A percentile compares a stretch with the other conserved stretches of the same genome.
Evolutionary conservation across 2,797 vertebrate species (phyloP).

Genomic region (Lophotriccus pileatus): DNA sequence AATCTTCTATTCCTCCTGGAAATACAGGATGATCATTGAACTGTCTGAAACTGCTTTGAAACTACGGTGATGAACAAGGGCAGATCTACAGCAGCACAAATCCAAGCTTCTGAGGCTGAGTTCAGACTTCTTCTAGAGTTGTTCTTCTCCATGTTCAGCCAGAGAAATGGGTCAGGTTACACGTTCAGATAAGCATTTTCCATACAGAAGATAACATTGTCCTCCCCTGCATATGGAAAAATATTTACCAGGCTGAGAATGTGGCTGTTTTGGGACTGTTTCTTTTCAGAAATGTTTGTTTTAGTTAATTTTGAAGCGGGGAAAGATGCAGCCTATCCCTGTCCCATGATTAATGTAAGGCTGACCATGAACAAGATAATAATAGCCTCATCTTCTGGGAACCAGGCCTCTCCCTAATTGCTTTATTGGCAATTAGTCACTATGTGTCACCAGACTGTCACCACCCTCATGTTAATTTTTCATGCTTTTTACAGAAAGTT

Average conservation of each 20-base stretch:
- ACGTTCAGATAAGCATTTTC: slow-evolving; percentile 1
- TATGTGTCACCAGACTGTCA: slow-evolving; percentile 16
- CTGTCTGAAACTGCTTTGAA: background rate
- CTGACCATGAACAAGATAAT: slow-evolving; percentile 38
- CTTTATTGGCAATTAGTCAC: slow-evolving; percentile 49
- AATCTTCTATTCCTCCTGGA: background rate
- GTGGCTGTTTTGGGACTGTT: slow-evolving; percentile 28
- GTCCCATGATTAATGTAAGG: slow-evolving; percentile 17
- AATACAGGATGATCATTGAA: background rate
- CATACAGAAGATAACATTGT: background rate
- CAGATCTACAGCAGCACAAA: background rate
- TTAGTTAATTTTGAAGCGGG: background rate
- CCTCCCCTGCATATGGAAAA: background rate
- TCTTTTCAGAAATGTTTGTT: slow-evolving; percentile 51
- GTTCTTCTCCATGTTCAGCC: background rate
- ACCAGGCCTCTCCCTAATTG: slow-evolving; percentile 13
- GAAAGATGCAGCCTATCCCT: background rate
- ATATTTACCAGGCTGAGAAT: slow-evolving; percentile 44
- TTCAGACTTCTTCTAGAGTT: background rate
- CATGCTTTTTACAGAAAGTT: slow-evolving; percentile 40
- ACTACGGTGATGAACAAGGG: rapidly evolving
- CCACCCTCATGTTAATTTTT: slow-evolving; percentile 23
- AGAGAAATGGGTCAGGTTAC: background rate
- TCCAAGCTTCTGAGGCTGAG: background rate
- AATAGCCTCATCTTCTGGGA: slow-evolving; percentile 47